Percentiles rank a stretch among this genome's conserved stretches.
phyloP scores from a whole-genome alignment of 2,888 invertebrate species.

The Lagria hirta region DNA sequence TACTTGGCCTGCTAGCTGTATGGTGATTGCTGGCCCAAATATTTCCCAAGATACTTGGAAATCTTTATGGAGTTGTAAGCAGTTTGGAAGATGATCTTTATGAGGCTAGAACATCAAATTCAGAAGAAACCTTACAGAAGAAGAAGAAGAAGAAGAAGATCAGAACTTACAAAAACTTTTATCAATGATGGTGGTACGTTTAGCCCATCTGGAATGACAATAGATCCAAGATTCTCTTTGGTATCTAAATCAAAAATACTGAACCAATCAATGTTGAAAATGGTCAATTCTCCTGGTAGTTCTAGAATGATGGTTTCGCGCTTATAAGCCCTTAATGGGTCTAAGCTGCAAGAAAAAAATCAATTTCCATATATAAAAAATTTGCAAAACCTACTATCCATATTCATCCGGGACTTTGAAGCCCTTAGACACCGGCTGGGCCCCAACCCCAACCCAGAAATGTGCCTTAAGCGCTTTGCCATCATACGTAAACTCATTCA shows the following conservation, averaged over 20 bases:
- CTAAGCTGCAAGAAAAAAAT: constrained; percentile 61
- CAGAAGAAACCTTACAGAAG: constrained; percentile 3
- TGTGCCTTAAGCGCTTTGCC: constrained; percentile 74
- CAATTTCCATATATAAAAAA: constrained; percentile 4
- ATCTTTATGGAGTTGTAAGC: constrained; percentile 81
- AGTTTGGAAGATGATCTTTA: constrained; percentile 74
- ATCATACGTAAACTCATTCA: constrained; percentile 77
- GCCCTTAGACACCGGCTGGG: constrained; percentile 82
- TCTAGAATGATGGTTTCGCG: constrained; percentile 73
- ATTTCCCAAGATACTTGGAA: constrained; percentile 87
- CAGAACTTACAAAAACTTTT: constrained; percentile 57
- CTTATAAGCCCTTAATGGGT: constrained; percentile 72
- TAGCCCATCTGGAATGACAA: constrained; percentile 75
- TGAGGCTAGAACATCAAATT: constrained; percentile 52
- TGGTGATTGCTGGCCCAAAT: constrained; percentile 83
- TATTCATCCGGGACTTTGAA: constrained; percentile 84
- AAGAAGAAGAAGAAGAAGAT: neutral
- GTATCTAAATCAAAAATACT: constrained; percentile 73
- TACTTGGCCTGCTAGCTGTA: constrained; percentile 79
- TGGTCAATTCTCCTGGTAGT: constrained; percentile 79
- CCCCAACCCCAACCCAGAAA: constrained; percentile 88
- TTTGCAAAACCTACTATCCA: constrained; percentile 77
- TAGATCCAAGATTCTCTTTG: constrained; percentile 70
- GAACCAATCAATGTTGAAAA: constrained; percentile 83
- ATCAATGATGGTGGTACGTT: constrained; percentile 86